These are phyloP conservation scores for Amblyopsis hoosieri DNA, from an alignment of 2,797 vertebrate genomes.

Conservation along the genomic window DNA sequence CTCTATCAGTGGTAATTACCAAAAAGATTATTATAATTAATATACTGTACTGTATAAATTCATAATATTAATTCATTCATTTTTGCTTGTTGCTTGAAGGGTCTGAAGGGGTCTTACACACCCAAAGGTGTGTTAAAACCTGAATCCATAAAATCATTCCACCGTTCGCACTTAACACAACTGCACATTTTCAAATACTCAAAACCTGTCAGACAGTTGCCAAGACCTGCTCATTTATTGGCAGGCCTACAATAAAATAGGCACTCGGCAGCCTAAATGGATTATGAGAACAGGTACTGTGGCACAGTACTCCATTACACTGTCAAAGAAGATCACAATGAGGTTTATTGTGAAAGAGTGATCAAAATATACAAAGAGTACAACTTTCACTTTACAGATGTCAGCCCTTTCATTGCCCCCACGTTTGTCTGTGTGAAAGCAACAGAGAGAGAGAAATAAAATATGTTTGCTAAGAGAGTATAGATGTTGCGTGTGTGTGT, in stretches of 20 bases:
- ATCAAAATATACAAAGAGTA: conserved; percentile 8
- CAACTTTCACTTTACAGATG: conserved; percentile 6
- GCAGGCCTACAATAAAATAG: conserved; percentile 4
- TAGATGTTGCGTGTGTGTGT: background rate
- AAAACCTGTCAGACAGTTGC: conserved; percentile 16
- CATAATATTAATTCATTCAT: too few relatives aligned
- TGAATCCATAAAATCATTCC: conserved; percentile 48
- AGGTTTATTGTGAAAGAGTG: background rate
- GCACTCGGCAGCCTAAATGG: conserved; percentile 8
- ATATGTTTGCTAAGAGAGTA: conserved; percentile 2
- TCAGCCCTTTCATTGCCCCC: conserved; percentile 9
- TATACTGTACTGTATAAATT: background rate
- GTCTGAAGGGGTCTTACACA: conserved; percentile 17
- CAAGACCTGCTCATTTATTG: conserved; percentile 12
- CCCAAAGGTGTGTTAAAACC: conserved; percentile 32
- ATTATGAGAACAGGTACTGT: conserved; percentile 6
- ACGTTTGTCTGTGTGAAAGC: background rate
- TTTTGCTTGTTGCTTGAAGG: background rate
- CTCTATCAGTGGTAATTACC: conserved; percentile 16
- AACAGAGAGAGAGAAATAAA: too few relatives aligned
- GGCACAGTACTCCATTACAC: conserved; percentile 4
- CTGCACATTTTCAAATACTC: conserved; percentile 26
- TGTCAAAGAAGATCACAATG: conserved; percentile 9
- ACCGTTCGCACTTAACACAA: conserved; percentile 41
- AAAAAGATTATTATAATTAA: conserved; percentile 21